Conservation (phyloP, 1,140 invertebrate species). For the Bradysia coprophila region DNA sequence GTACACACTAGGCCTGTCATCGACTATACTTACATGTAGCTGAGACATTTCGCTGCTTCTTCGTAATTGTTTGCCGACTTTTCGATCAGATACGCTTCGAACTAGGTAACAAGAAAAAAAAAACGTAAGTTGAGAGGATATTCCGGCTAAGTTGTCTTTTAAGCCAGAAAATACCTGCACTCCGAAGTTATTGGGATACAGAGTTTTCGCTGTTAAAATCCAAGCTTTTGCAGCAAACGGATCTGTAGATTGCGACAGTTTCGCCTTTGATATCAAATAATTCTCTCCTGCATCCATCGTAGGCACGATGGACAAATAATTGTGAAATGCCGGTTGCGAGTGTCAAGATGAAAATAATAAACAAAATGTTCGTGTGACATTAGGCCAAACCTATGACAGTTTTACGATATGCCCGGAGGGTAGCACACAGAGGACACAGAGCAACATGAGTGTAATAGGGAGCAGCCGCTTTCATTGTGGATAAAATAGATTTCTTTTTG, state of each 20-base stretch:
- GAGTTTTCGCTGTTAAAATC: conserved; percentile 76
- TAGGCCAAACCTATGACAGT: no score
- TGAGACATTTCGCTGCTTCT: conserved; percentile 70
- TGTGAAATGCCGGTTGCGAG: no score
- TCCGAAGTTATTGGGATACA: conserved; percentile 69
- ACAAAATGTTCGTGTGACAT: no score
- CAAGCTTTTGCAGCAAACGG: conserved; percentile 68
- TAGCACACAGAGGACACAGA: no score
- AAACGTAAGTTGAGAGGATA: conserved; percentile 4
- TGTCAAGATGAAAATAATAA: no score
- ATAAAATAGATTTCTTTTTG: no score
- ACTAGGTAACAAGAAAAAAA: conserved; percentile 21
- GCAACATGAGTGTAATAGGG: no score
- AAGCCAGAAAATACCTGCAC: conserved; percentile 68
- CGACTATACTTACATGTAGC: conserved; percentile 31
- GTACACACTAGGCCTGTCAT: no score
- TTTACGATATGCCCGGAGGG: no score
- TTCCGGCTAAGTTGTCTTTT: no score
- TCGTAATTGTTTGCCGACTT: conserved; percentile 58
- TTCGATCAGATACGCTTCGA: conserved; percentile 66
- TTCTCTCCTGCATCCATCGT: conserved; percentile 41
- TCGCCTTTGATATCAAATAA: conserved; percentile 58
- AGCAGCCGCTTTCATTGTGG: no score
- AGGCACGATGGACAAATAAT: no score
- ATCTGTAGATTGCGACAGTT: conserved; percentile 45